Conservation (phyloP, 2,888 invertebrate genomes). For the Scelioninae gen. 2 region DNA sequence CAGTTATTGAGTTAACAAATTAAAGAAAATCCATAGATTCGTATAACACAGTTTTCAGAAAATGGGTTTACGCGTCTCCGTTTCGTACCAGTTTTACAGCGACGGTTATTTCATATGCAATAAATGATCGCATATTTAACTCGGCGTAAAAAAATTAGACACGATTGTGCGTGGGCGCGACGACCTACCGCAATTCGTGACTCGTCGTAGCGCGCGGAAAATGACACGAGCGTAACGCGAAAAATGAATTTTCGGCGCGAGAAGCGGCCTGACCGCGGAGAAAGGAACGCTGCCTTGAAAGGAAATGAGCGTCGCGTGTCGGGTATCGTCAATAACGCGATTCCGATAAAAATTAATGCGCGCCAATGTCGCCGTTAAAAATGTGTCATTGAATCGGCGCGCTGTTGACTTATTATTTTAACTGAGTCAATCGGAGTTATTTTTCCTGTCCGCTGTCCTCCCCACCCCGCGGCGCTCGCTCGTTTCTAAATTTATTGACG, state of each 20-base stretch:
- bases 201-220: conserved; percentile 19
- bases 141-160: conserved; percentile 22
- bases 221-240: conserved; percentile 21
- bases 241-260: conserved; percentile 11
- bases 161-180: conserved; percentile 36
- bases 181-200: conserved; percentile 49
- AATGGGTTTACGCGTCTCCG: too few species aligned
- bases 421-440: background rate
- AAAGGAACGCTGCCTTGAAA: conserved; percentile 1
- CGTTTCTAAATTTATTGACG: conserved; percentile 5
- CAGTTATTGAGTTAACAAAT: too few species aligned
- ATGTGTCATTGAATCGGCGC: conserved; percentile 11
- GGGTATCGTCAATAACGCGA: conserved; percentile 10
- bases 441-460: background rate
- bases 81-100: too few species aligned
- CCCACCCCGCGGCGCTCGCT: too few species aligned
- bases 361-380: conserved; percentile 17
- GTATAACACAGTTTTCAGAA: too few species aligned
- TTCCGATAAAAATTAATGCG: conserved; percentile 21
- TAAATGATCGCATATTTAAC: background rate
- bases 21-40: too few species aligned
- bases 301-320: background rate
- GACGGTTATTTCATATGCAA: too few species aligned
- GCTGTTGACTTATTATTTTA: conserved; percentile 21
- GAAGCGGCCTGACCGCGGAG: background rate